Base-by-base conservation (phyloP, 2,888 invertebrate genomes). In the Elysia crispata region DNA sequence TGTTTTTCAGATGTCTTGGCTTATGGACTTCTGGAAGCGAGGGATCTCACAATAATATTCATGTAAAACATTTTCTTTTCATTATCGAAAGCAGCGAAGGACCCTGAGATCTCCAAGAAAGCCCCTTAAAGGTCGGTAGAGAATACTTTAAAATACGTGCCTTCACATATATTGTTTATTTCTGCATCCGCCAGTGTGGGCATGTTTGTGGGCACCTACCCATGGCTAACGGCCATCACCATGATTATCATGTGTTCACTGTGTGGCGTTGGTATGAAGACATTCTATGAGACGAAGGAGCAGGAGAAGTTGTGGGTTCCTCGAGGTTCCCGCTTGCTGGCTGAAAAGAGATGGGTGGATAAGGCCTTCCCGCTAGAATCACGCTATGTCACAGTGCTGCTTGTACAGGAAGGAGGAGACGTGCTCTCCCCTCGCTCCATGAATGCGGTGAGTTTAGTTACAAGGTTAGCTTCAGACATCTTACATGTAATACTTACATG, bases 241-340 rank as follows among this genome's bases (percentile, higher is more conserved):
- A 82, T 83, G 25, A 57, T 88, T 6, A 54, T 84, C 1, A 80
- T 86, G 20, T 89, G 88, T 82, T 86, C 86, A 1, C 78, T 87
- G 1, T 88, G 87, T 83, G 87, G 86, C 0, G 80, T 88, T n/a
- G 89, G 89, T n/a, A 81, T 89, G 81, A 83, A 83, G 30, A 86
- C 87, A 8, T 87, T 89, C 66, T 72, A 86, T 28, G 86, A 87
- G 72, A 87, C 86, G 1, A 82, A 82, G 0, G 86, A 83, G n/a
- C 86, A 87, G 80, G 88, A 86, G 25, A 86, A 88, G 57, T 83
- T 89, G 3, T 89, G 89, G 89, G 89, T 89, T 20, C 89, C 89
- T 0, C 81, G 83, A 30, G 82, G 83, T 20, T 87, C 89, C 0
- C 78, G 87, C 15, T 82, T 89, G 11, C 83, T 88, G 73, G 81